Evolutionary conservation across 2,797 vertebrate genomes (phyloP).

Genomic region (Pogoniulus pusillus): DNA sequence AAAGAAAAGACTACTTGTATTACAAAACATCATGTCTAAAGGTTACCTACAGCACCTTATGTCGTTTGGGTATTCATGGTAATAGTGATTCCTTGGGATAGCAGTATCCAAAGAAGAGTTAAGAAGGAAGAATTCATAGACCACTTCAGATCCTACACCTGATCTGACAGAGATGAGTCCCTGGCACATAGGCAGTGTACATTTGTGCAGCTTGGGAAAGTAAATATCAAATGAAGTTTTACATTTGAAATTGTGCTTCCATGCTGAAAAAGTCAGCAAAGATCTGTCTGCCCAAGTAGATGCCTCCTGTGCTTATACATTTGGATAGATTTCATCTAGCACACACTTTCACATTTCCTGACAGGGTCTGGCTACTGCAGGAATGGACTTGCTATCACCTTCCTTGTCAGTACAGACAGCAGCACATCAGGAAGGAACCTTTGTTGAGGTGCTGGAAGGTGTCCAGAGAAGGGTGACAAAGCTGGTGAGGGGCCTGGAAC

Average conservation of each 20-base stretch:
- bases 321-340: background rate
- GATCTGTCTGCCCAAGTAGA: background rate
- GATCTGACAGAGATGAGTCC: background rate
- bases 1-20: background rate
- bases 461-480: no score
- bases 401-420: background rate
- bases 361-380: background rate
- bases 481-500: no score
- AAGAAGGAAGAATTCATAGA: background rate
- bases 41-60: background rate
- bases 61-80: background rate
- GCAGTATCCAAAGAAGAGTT: background rate
- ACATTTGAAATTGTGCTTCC: background rate
- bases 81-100: background rate
- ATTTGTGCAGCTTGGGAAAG: background rate
- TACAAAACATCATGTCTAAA: background rate
- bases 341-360: background rate
- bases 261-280: background rate
- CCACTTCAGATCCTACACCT: background rate
- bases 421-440: background rate
- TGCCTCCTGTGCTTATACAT: background rate
- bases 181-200: background rate
- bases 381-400: rapidly evolving
- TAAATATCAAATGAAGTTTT: background rate
- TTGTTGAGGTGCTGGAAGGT: no score